Conservation (phyloP, 2,888 invertebrate genomes). For the Eupithecia insigniata region DNA sequence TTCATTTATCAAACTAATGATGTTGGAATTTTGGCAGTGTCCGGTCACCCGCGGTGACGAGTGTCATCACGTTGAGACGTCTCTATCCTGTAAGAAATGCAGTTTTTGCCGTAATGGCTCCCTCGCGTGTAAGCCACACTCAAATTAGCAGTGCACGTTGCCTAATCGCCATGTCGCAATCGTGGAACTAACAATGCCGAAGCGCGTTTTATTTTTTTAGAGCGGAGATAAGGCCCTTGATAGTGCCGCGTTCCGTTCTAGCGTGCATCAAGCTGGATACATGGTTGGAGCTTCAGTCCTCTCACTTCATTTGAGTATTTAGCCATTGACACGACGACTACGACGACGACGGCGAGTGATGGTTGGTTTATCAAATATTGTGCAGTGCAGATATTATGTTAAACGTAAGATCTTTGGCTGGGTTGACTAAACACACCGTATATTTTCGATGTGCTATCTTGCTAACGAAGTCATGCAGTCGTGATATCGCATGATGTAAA, state of each 20-base stretch:
- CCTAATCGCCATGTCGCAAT: slow-evolving; percentile 70
- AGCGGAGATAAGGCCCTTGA: slow-evolving; percentile 64
- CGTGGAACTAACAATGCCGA: slow-evolving; percentile 67
- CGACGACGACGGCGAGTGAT: too few species aligned
- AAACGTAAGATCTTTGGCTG: not conserved
- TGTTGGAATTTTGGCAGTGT: slow-evolving; percentile 63
- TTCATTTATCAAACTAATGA: slow-evolving; percentile 80
- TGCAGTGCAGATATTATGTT: not conserved
- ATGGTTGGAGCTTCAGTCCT: slow-evolving; percentile 6
- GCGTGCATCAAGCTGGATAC: slow-evolving; percentile 55
- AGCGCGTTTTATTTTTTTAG: slow-evolving; percentile 56
- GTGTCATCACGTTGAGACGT: slow-evolving; percentile 51
- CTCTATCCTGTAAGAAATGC: slow-evolving; percentile 59
- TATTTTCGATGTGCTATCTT: slow-evolving; percentile 50
- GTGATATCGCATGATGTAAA: slow-evolving; percentile 32
- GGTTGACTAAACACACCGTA: not conserved
- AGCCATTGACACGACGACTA: not conserved
- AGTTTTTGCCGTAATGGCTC: slow-evolving; percentile 64
- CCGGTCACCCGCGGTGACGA: slow-evolving; percentile 50
- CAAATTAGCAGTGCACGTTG: slow-evolving; percentile 68
- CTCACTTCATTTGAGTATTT: not conserved
- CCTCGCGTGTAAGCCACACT: slow-evolving; percentile 67
- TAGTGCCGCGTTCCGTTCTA: slow-evolving; percentile 59
- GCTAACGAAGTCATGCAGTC: slow-evolving; percentile 46
- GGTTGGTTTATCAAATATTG: not conserved